Base-by-base conservation (phyloP, 2,888 invertebrate species). In the Pandemis cinnamomeana region DNA sequence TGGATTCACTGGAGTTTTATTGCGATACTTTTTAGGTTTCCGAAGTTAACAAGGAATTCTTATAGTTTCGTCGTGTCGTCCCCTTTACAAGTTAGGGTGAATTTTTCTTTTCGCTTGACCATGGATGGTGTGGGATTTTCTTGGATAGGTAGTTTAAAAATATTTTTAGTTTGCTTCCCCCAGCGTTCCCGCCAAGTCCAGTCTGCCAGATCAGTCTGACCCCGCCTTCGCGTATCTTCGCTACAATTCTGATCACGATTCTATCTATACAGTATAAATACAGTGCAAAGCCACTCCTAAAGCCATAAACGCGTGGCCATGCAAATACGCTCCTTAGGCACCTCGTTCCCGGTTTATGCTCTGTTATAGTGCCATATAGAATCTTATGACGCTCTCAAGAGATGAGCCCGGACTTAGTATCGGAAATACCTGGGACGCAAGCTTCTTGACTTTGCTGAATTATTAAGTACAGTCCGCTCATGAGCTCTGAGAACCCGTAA, bases 351-450 rank as follows among this genome's bases (percentile, higher is more conserved):
- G 41, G 48, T 36, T 67, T 67, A 67, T 53, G 48, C n/a, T 27
- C 20, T 10, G 13, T 67, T 67, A 15, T 41, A 67, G 67, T 67
- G 67, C 67, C 53, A 48, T 64, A 64, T 48, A 48, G 48, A 44
- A 48, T 13, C 48, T 48, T 48, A 27, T 6, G 63, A 48, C 13
- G 27, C 11, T 27, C 48, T 48, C 15, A 7, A 27, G 48, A 48
- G 48, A 48, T 64, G 46, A 64, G 5, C 36, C 48, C 2, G 64
- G 10, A n/a, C 48, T 36, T 7, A 36, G 64, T 64, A 64, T 64
- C 62, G 15, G 41, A 62, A 44, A 42, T 20, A 62, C 62, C 15
- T 15, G 2, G 8, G 5, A 44, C 2, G 5, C 13, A 10, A 36
- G 61, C 13, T 61, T 27, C n/a, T 5, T 8, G 11, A n/a, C 20